Percentiles rank a stretch among this genome's conserved stretches.
These are phyloP conservation scores for Gryllus longicercus DNA, from an alignment of 2,888 invertebrate genomes.

Conservation along the genomic window DNA sequence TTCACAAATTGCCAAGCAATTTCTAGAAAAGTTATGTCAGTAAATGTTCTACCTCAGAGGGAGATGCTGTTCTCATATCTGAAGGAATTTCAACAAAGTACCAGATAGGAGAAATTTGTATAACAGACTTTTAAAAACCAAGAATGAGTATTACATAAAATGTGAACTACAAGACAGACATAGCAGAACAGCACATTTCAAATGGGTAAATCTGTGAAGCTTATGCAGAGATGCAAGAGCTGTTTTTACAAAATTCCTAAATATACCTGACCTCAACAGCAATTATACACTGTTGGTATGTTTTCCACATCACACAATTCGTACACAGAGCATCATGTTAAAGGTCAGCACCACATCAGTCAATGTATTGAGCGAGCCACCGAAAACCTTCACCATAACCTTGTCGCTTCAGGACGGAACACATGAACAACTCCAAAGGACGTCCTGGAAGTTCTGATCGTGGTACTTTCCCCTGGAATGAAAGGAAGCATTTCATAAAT, in stretches of 20 bases:
- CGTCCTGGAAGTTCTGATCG: slow-evolving; percentile 88
- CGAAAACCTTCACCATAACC: slow-evolving; percentile 99
- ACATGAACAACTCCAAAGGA: slow-evolving; percentile 99
- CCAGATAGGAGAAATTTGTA: background rate
- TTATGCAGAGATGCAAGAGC: slow-evolving; percentile 17
- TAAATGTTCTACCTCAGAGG: background rate
- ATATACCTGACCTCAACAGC: background rate
- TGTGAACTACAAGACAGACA: slow-evolving; percentile 1
- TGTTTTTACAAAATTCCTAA: slow-evolving; percentile 17
- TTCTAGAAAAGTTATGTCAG: background rate
- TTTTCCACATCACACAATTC: slow-evolving; percentile 2
- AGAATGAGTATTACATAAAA: background rate
- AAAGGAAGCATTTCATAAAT: background rate
- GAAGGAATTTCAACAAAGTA: background rate
- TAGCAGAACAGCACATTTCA: slow-evolving; percentile 7
- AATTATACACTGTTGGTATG: background rate
- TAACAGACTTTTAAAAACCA: background rate
- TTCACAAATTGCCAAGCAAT: background rate
- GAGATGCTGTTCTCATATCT: background rate
- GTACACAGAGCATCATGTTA: background rate
- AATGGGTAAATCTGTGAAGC: slow-evolving; percentile 3
- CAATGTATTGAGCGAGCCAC: slow-evolving; percentile 98
- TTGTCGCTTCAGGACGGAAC: slow-evolving; percentile 97
- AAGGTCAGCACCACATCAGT: slow-evolving; percentile 56
- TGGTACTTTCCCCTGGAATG: slow-evolving; percentile 82